phyloP scores from a whole-genome alignment of 1,140 invertebrate genomes.

The Akabosia matsudoensis region DNA sequence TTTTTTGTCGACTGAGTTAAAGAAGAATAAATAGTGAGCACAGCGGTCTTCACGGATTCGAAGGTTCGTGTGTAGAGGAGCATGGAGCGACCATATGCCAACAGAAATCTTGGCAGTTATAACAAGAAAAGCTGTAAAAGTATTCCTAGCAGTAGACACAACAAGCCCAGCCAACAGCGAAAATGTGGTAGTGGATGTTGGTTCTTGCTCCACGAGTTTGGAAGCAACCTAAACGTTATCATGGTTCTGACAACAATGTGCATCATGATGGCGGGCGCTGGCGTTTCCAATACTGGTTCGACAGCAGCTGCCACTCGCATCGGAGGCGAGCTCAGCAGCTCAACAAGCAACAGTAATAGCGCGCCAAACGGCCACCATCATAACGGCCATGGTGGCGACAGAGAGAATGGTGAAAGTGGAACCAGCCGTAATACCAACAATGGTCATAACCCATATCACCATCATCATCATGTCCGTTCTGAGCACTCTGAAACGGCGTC shows the following conservation, averaged over 20 bases:
- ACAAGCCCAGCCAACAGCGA: not conserved
- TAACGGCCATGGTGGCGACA: not conserved
- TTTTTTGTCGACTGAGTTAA: not conserved
- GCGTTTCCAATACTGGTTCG: not conserved
- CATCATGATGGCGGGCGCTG: slow-evolving; percentile 1
- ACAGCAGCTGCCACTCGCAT: slow-evolving; percentile 10
- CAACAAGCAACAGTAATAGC: not conserved
- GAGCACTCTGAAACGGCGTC: not conserved
- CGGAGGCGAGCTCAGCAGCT: not conserved
- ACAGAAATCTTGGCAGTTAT: not conserved
- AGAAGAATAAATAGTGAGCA: not conserved
- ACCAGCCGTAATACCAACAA: not conserved
- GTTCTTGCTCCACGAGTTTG: not conserved
- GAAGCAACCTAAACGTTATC: slow-evolving; percentile 13
- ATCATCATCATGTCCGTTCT: slow-evolving; percentile 11
- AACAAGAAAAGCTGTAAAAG: not conserved
- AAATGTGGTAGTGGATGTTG: not conserved
- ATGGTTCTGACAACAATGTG: slow-evolving; percentile 15
- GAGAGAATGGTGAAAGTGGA: not conserved
- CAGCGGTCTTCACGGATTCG: not conserved
- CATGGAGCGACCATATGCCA: slow-evolving; percentile 22
- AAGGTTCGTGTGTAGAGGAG: not conserved
- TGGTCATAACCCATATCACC: slow-evolving; percentile 10
- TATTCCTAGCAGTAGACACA: not conserved
- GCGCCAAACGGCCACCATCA: not conserved